phyloP scores from a whole-genome alignment of 2,113 vertebrate genomes.

The Osmerus eperlanus region DNA sequence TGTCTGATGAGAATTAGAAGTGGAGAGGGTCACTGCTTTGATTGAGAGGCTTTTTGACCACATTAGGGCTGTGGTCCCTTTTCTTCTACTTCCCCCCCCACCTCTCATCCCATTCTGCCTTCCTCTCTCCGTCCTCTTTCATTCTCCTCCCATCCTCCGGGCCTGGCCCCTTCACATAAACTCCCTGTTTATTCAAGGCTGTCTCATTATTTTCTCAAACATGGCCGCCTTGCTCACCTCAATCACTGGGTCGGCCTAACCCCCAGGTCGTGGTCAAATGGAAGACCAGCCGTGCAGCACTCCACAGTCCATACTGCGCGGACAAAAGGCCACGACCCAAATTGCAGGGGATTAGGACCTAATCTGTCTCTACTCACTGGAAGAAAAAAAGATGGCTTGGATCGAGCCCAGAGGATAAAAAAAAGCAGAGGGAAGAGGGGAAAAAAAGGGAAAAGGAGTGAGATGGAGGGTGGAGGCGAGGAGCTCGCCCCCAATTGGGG shows the following conservation, averaged over 20 bases:
- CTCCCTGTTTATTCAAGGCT: conserved; percentile 59
- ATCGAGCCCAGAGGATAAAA: conserved; percentile 38
- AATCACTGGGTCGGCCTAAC: conserved; percentile 56
- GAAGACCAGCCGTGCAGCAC: conserved; percentile 30
- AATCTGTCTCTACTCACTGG: conserved; percentile 60
- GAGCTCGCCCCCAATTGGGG: conserved; percentile 38
- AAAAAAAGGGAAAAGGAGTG: not conserved
- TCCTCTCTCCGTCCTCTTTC: conserved; percentile 12
- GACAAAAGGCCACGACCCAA: conserved; percentile 59
- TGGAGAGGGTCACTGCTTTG: not conserved
- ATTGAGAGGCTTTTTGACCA: not conserved
- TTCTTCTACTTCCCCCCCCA: not conserved
- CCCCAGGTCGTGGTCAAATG: conserved; percentile 65
- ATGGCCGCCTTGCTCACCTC: conserved; percentile 41
- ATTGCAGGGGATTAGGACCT: conserved; percentile 62
- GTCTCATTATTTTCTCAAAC: conserved; percentile 63
- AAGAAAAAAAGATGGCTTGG: conserved; percentile 28
- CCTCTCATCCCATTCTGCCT: conserved; percentile 8
- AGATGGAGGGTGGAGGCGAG: conserved; percentile 4
- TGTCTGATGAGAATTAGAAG: not conserved
- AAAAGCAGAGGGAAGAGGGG: no score
- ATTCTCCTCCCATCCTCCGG: not conserved
- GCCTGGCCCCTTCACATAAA: conserved; percentile 35
- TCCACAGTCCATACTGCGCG: conserved; percentile 7
- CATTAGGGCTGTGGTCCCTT: not conserved